Evolutionary conservation across 2,888 invertebrate species (phyloP).

Genomic region (Tuta absoluta): DNA sequence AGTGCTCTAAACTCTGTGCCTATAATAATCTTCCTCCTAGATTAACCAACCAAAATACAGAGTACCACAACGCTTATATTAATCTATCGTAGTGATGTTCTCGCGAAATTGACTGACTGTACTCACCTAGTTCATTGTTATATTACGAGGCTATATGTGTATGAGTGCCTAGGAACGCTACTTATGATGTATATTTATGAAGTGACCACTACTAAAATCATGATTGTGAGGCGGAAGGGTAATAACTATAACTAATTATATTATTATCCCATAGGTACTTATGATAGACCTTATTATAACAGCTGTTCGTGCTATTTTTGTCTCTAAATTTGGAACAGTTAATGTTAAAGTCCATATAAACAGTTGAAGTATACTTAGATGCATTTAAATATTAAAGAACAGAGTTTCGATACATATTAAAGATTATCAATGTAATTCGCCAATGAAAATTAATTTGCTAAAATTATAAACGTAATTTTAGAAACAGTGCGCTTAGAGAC

Average conservation of each 20-base stretch:
- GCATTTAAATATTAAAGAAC: slow-evolving; percentile 56
- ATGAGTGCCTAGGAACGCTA: slow-evolving; percentile 78
- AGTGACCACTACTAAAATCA: slow-evolving; percentile 72
- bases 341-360: slow-evolving; percentile 62
- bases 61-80: slow-evolving; percentile 44
- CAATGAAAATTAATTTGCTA: slow-evolving; percentile 61
- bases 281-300: slow-evolving; percentile 56
- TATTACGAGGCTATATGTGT: slow-evolving; percentile 68
- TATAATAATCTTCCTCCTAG: slow-evolving; percentile 20
- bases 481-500: slow-evolving; percentile 75
- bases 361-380: slow-evolving; percentile 61
- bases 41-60: slow-evolving; percentile 37
- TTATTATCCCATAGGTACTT: slow-evolving; percentile 65
- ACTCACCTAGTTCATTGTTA: slow-evolving; percentile 50
- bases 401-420: slow-evolving; percentile 45
- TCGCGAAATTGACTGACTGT: slow-evolving; percentile 57
- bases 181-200: slow-evolving; percentile 77
- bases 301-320: slow-evolving; percentile 70
- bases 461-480: slow-evolving; percentile 54
- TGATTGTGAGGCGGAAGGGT: slow-evolving; percentile 79
- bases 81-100: slow-evolving; percentile 53
- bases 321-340: slow-evolving; percentile 63
- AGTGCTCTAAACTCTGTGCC: slow-evolving; percentile 16
- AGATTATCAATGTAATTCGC: slow-evolving; percentile 48
- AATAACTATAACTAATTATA: slow-evolving; percentile 60